These are phyloP conservation scores for Gadus macrocephalus DNA, from an alignment of 2,113 vertebrate species.

Conservation along the genomic window DNA sequence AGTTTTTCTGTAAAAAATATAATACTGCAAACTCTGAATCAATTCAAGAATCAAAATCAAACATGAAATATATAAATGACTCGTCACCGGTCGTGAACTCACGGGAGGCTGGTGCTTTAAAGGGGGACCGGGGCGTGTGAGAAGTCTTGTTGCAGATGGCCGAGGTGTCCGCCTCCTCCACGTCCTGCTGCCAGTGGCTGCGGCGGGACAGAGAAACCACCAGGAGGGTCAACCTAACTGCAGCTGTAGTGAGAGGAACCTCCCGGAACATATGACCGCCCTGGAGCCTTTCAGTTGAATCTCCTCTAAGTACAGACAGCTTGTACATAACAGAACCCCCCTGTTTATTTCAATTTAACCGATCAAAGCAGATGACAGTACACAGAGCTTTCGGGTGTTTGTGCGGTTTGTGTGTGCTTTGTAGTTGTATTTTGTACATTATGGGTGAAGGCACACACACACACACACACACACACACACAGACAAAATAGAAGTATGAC, in stretches of 20 bases:
- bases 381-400: not conserved
- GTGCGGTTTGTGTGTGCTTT: not conserved
- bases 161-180: slow-evolving; percentile 75
- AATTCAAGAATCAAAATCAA: no score
- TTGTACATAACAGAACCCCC: no score
- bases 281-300: slow-evolving; percentile 24
- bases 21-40: no score
- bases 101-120: slow-evolving; percentile 61
- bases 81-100: slow-evolving; percentile 34
- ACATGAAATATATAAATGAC: no score
- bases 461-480: not conserved
- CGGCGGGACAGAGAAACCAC: slow-evolving; percentile 30
- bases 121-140: slow-evolving; percentile 35
- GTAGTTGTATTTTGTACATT: not conserved
- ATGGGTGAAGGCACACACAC: not conserved
- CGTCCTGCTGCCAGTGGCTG: slow-evolving; percentile 87
- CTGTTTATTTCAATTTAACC: not conserved
- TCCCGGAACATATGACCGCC: slow-evolving; percentile 7
- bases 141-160: slow-evolving; percentile 62
- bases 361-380: not conserved
- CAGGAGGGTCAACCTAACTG: slow-evolving; percentile 22
- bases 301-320: not conserved
- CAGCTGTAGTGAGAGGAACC: slow-evolving; percentile 29
- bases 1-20: no score
- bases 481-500: not conserved